Evolutionary conservation across 2,113 vertebrate species (phyloP).

Genomic region (Azemiops feae): DNA sequence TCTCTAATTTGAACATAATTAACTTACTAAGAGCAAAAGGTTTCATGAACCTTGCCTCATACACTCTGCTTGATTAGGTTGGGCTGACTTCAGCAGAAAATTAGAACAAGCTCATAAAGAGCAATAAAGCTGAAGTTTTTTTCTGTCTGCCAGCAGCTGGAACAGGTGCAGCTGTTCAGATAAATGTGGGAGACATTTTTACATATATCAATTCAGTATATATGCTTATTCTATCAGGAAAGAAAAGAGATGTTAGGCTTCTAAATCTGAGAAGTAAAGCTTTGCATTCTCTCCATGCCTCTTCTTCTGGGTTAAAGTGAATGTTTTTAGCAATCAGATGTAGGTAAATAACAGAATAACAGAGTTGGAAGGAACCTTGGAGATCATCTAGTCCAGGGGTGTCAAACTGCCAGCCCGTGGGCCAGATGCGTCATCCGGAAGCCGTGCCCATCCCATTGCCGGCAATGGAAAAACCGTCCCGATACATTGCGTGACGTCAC

Average conservation of each 20-base stretch:
- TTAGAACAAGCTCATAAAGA: slow-evolving; percentile 55
- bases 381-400: background rate
- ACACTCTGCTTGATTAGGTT: slow-evolving; percentile 49
- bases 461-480: too few relatives aligned
- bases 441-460: too few relatives aligned
- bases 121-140: slow-evolving; percentile 42
- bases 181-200: slow-evolving; percentile 33
- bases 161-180: slow-evolving; percentile 19
- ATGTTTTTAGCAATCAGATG: background rate
- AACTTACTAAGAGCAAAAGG: slow-evolving; percentile 45
- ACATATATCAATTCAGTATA: background rate
- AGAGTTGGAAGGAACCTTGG: background rate
- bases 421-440: too few relatives aligned
- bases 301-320: background rate
- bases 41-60: slow-evolving; percentile 40
- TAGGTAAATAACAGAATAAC: background rate
- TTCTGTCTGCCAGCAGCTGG: slow-evolving; percentile 21
- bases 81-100: slow-evolving; percentile 53
- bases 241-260: background rate
- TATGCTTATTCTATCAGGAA: background rate
- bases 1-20: slow-evolving; percentile 65
- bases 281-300: background rate
- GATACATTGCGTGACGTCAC: too few relatives aligned
- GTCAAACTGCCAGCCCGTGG: too few relatives aligned
- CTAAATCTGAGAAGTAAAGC: background rate